Base-by-base conservation (phyloP, 2,888 invertebrate genomes). In the Apamea sordens region DNA sequence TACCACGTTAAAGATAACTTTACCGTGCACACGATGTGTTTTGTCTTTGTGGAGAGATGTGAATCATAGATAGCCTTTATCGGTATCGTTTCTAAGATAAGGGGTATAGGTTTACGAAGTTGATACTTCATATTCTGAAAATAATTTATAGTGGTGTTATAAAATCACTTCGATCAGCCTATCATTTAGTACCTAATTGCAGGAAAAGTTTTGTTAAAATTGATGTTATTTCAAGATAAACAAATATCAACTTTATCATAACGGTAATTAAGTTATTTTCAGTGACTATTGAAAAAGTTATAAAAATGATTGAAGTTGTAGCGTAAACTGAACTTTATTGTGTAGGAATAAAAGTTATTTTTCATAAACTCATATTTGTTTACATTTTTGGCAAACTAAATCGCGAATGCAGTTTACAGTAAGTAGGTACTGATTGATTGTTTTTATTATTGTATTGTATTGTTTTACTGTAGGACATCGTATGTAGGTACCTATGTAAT, bases 31-130 rank as follows among this genome's bases (percentile, higher is more conserved):
- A 18, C 18, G 5, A 15, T 59, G n/a, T 36, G 28, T 59, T 32
- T 18, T 28, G 63, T 44, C 13, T 50, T 65, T 82, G 41, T 67
- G 24, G 1, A 21, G 59, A 74, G 21, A 50, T 32, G 36, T 61
- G 67, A 67, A 32, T 61, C 50, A 50, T 21, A 15, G 59, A 75
- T 67, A 82, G 41, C 47, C 7, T 82, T 80, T 71, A 28, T 24
- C n/a, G 21, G 10, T n/a, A 32, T 47, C 13, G 32, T 56, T 77
- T 32, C 15, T 32, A 47, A 77, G 64, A 56, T 77, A 53, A 53
- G 44, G 28, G 32, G 4, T 32, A 64, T n/a, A 56, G 15, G 32
- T 53, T 18, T 18, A 36, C 8, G 50, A 28, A 13, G 36, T 41
- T 32, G 21, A n/a, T 47, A 36, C 36, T 63, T 28, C 13, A 32